Evolutionary conservation across 1,140 invertebrate species (phyloP).

Genomic region (Dreissena rostriformis): DNA sequence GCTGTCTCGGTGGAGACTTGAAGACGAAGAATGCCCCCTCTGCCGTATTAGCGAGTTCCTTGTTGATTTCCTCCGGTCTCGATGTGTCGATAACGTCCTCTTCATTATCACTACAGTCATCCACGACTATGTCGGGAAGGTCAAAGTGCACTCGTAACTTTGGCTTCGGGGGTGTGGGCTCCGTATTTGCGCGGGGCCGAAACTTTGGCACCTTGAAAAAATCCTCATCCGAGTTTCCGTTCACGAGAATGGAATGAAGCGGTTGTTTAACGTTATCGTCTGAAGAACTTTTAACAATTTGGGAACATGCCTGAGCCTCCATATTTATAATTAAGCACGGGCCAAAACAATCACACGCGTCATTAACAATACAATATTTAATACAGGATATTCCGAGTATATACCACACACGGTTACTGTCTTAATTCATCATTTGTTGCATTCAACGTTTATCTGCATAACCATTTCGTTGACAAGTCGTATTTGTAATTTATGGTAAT

Average conservation of each 20-base stretch:
- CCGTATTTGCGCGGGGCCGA: conserved; percentile 42
- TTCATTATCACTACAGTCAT: conserved; percentile 54
- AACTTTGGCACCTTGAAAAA: conserved; percentile 28
- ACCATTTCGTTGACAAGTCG: too few relatives aligned
- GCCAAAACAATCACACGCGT: background rate
- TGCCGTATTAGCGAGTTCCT: conserved; percentile 38
- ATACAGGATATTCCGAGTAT: background rate
- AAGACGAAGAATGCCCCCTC: conserved; percentile 54
- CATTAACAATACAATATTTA: background rate
- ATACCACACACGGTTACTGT: too few relatives aligned
- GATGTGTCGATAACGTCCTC: conserved; percentile 27
- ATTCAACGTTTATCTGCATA: too few relatives aligned
- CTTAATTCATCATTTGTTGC: too few relatives aligned
- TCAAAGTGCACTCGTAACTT: conserved; percentile 42
- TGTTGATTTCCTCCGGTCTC: conserved; percentile 34
- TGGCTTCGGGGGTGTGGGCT: conserved; percentile 36
- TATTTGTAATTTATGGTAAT: too few relatives aligned
- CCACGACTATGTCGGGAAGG: conserved; percentile 45
- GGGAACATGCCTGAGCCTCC: background rate
- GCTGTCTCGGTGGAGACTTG: conserved; percentile 44
- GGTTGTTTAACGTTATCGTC: background rate
- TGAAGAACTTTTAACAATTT: background rate
- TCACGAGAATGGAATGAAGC: conserved; percentile 34
- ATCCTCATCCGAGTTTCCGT: background rate
- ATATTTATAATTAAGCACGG: background rate